Evolutionary conservation across 2,888 invertebrate species (phyloP), one percentile per base, ranked within the genome.

Genomic region (Sesia apiformis): DNA sequence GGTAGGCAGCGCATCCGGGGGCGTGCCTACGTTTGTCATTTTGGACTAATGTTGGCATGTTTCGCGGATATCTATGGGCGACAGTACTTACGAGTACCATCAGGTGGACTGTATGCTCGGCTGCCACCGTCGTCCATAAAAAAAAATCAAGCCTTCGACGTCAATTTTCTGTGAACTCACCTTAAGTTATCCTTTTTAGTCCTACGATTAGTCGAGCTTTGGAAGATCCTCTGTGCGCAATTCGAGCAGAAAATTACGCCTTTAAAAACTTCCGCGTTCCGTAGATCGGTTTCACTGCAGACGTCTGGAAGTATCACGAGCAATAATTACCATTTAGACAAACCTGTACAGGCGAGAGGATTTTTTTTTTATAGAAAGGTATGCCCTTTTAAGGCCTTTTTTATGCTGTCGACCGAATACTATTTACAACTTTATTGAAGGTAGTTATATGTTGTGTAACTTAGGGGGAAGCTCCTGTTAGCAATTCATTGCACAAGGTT

Each of bases 201-300:
- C 49, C 52, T 65, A 8, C 72, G 67, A 3, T 76, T 82, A 0
- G 79, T 74, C 3, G 74, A 72, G 0, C 80, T 78, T 57, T 78
- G 76, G 65, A 86, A 86, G 7, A 87, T 86, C 5, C 85, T 70
- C 52, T 79, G 69, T 0, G 84, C 76, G 53, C 87, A 87, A 4
- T 70, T 68, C 4, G 61, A 68, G 60, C 87, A 87, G 63, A 87
- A 84, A 60, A 86, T 81, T 0, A 82, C 81, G 0, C 87, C 86
- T 60, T 76, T 74, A 62, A 87, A 87, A 3, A 81, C 64, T 52
- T 86, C 84, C 0, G 84, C 84, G 49, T 78, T 65, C 0, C 60
- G 65, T 0, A 87, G 70, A 42, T 86, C 62, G 0, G 77, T 80
- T 56, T 87, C 86, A 40, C 79, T 80, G 69, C 86, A 87, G 0